These are phyloP conservation scores for Trogon melanurus DNA, from an alignment of 2,113 vertebrate species.

Conservation along the genomic window DNA sequence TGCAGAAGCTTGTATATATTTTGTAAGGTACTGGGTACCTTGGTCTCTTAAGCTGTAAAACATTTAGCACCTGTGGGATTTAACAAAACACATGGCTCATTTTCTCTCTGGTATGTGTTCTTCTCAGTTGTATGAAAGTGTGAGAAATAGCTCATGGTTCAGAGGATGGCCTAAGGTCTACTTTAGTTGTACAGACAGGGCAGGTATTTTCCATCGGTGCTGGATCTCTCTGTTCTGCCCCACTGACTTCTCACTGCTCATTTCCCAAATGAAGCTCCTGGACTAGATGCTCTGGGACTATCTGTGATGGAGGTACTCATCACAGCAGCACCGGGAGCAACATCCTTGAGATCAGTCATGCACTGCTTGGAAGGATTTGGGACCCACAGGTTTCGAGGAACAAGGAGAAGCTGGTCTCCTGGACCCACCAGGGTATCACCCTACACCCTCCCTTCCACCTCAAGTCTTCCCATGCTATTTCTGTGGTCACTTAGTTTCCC, in stretches of 20 bases:
- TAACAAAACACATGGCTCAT: neutral
- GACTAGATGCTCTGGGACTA: neutral
- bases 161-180: neutral
- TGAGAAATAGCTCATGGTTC: neutral
- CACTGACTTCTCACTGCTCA: neutral
- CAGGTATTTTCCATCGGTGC: neutral
- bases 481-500: neutral
- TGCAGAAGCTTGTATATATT: neutral
- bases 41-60: neutral
- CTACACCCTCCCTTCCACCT: neutral
- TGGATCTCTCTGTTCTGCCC: neutral
- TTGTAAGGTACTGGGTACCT: neutral
- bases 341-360: neutral
- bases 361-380: neutral
- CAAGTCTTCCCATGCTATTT: neutral
- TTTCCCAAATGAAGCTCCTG: neutral
- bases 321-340: neutral
- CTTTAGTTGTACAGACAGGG: neutral
- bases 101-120: neutral
- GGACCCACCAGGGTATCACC: neutral
- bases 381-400: neutral
- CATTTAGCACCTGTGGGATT: neutral
- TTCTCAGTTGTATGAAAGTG: neutral
- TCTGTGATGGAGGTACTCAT: neutral
- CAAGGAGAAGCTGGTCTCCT: neutral